Conservation (phyloP, 2,888 invertebrate genomes). For the Drepana falcataria region DNA sequence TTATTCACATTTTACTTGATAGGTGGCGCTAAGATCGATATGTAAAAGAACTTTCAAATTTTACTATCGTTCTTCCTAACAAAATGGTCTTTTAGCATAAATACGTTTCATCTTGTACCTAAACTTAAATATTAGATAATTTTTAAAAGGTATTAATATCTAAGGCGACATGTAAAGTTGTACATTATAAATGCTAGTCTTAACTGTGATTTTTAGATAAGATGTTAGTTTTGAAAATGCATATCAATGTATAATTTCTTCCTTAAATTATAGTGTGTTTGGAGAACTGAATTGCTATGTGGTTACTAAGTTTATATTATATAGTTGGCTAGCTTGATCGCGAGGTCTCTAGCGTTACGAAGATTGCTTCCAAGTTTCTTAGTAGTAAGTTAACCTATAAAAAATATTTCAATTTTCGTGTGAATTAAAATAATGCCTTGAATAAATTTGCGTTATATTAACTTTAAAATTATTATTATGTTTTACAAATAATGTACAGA, state of each 20-base stretch:
- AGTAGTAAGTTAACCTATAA: not conserved
- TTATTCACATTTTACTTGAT: no score
- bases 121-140: not conserved
- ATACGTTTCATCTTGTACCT: no score
- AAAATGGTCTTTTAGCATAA: no score
- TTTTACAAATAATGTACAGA: no score
- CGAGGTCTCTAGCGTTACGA: not conserved
- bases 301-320: slow-evolving; percentile 9
- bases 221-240: slow-evolving; percentile 41
- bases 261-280: slow-evolving; percentile 15
- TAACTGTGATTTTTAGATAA: slow-evolving; percentile 62
- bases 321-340: slow-evolving; percentile 10
- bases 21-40: no score
- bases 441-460: no score
- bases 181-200: slow-evolving; percentile 51
- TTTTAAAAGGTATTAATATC: not conserved
- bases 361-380: slow-evolving; percentile 6
- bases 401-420: no score
- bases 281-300: slow-evolving; percentile 17
- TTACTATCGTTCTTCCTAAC: no score
- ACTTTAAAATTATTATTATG: no score
- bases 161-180: not conserved
- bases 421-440: no score
- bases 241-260: slow-evolving; percentile 39
- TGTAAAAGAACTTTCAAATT: no score